phyloP scores from a whole-genome alignment of 1,140 invertebrate species.

The Sminthurides bifidus region DNA sequence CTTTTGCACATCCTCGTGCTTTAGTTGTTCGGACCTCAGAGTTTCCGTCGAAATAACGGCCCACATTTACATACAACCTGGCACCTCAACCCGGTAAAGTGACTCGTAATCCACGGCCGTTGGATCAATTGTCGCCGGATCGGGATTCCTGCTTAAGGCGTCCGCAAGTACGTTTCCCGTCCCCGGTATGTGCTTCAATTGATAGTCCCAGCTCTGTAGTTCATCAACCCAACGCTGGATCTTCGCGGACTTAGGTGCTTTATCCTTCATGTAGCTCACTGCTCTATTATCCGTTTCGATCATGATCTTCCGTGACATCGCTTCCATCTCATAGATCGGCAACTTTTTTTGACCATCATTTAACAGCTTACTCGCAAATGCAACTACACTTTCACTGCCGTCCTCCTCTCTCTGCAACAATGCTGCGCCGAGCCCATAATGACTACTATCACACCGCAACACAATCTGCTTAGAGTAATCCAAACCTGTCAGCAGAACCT shows the following conservation, averaged over 20 bases:
- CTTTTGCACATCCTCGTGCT: neutral
- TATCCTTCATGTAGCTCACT: conserved; percentile 9
- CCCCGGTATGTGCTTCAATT: conserved; percentile 34
- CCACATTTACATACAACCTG: neutral
- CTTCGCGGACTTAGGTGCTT: conserved; percentile 7
- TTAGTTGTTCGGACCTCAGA: neutral
- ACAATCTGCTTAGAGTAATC: conserved; percentile 15
- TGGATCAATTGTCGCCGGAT: conserved; percentile 2
- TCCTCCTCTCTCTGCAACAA: conserved; percentile 12
- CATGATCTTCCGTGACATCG: conserved; percentile 14
- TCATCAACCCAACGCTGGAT: conserved; percentile 24
- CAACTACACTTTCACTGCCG: conserved; percentile 8
- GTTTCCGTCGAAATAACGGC: neutral
- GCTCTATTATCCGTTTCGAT: conserved; percentile 21
- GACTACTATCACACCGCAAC: conserved; percentile 10
- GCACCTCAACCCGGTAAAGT: neutral
- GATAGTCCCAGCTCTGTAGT: conserved; percentile 21
- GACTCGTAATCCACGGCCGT: conserved; percentile 10
- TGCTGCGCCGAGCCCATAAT: conserved; percentile 13
- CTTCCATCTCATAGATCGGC: conserved; percentile 14
- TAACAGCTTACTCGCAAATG: conserved; percentile 12
- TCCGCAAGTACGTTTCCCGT: conserved; percentile 20
- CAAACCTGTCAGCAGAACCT: conserved; percentile 6
- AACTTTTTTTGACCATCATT: conserved; percentile 9
- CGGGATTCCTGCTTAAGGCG: conserved; percentile 18